phyloP scores from a whole-genome alignment of 2,888 invertebrate genomes.

The Ceramica pisi region DNA sequence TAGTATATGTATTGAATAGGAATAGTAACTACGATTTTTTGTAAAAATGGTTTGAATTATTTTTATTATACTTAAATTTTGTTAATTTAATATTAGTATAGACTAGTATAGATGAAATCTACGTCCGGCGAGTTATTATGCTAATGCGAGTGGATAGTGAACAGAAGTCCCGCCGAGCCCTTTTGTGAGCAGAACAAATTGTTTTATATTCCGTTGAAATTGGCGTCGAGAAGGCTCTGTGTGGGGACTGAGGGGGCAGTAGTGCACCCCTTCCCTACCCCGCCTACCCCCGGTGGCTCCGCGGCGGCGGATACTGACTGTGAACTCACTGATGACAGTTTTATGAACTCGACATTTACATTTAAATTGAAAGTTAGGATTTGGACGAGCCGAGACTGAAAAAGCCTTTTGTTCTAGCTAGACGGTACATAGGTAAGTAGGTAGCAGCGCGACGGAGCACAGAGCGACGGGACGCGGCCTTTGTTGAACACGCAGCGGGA shows the following conservation, averaged over 20 bases:
- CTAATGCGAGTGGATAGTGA: conserved; percentile 73
- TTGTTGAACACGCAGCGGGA: not conserved
- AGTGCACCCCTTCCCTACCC: conserved; percentile 7
- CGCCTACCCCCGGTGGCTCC: conserved; percentile 2
- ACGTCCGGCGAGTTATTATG: conserved; percentile 71
- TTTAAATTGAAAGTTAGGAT: conserved; percentile 76
- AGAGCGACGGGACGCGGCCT: not conserved
- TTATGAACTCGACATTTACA: conserved; percentile 77
- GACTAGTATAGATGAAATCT: too few relatives aligned
- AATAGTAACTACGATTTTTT: too few relatives aligned
- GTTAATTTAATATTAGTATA: too few relatives aligned
- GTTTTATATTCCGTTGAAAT: conserved; percentile 74
- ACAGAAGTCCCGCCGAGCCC: conserved; percentile 73
- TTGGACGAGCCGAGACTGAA: conserved; percentile 52
- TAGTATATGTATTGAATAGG: too few relatives aligned
- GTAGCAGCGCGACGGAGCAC: not conserved
- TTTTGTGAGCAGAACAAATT: conserved; percentile 76
- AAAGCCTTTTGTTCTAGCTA: conserved; percentile 49
- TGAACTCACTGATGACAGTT: conserved; percentile 74
- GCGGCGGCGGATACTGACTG: conserved; percentile 57
- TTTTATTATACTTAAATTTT: too few relatives aligned
- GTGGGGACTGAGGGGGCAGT: conserved; percentile 18
- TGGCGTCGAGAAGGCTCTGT: conserved; percentile 56
- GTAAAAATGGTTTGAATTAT: too few relatives aligned
- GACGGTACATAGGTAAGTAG: conserved; percentile 21